Percentiles rank a stretch among this genome's conserved stretches.
These are phyloP conservation scores for Megathymus violae DNA, from an alignment of 1,140 invertebrate genomes.

Conservation along the genomic window DNA sequence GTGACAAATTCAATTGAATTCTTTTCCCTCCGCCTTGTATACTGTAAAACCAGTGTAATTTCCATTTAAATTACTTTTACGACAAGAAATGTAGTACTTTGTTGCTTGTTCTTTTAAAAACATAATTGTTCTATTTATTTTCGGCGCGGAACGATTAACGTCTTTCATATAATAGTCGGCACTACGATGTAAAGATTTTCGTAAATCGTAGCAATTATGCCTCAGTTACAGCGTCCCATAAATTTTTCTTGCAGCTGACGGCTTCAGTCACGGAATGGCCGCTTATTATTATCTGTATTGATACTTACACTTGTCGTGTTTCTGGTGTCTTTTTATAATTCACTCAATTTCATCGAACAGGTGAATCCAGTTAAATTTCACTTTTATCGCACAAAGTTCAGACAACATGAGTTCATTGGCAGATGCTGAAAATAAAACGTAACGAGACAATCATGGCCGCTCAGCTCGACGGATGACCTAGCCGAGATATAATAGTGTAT, in stretches of 20 bases:
- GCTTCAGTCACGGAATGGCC: conserved; percentile 27
- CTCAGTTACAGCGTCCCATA: conserved; percentile 21
- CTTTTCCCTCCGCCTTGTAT: no score
- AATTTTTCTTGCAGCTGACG: conserved; percentile 35
- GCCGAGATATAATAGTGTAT: neutral
- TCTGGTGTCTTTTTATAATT: conserved; percentile 21
- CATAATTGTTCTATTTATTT: neutral
- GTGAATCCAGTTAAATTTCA: conserved; percentile 21
- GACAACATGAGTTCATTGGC: conserved; percentile 55
- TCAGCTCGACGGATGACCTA: conserved; percentile 23
- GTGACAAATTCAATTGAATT: neutral
- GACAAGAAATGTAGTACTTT: neutral
- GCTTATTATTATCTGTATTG: neutral
- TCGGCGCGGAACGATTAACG: neutral
- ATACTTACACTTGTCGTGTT: neutral
- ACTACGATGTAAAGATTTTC: neutral
- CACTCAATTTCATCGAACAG: neutral
- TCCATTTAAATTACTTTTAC: neutral
- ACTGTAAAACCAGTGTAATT: no score
- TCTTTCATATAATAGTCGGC: conserved; percentile 1
- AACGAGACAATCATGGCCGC: conserved; percentile 43
- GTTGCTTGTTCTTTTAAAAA: no score
- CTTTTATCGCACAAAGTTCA: conserved; percentile 30
- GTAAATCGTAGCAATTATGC: conserved; percentile 6
- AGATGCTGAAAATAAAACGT: conserved; percentile 63